Conservation (phyloP, 2,888 invertebrate genomes). For the Mylabris sibirica region DNA sequence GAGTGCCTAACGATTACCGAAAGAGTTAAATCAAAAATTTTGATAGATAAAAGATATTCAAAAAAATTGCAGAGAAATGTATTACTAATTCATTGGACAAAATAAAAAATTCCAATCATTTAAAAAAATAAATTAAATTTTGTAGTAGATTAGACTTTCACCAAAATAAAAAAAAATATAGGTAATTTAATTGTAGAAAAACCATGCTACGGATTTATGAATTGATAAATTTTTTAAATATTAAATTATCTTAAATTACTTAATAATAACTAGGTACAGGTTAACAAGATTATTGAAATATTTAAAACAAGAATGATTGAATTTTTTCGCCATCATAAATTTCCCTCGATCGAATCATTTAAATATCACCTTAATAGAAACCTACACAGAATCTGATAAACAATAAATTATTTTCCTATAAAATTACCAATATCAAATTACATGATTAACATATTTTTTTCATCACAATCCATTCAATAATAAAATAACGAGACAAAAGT, state of each 20-base stretch:
- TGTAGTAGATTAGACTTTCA: neutral
- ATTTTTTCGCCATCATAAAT: neutral
- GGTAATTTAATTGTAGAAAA: neutral
- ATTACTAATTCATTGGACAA: no score
- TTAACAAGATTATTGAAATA: neutral
- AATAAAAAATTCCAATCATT: no score
- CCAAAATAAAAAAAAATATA: conserved; percentile 8
- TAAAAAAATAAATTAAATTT: neutral
- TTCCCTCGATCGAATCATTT: neutral
- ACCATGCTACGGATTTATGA: neutral
- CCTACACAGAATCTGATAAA: conserved; percentile 15
- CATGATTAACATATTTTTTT: neutral
- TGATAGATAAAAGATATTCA: no score
- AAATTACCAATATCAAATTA: conserved; percentile 27
- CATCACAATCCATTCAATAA: neutral
- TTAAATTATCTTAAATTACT: no score
- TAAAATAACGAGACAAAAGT: conserved; percentile 22
- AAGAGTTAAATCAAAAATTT: no score
- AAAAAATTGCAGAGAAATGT: no score
- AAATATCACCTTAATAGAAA: neutral
- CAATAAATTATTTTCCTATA: conserved; percentile 28
- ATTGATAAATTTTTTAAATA: no score
- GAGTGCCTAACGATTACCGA: no score
- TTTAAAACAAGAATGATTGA: neutral
- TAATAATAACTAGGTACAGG: neutral